phyloP scores from a whole-genome alignment of 2,113 vertebrate genomes.

The Ctenomys sociabilis region DNA sequence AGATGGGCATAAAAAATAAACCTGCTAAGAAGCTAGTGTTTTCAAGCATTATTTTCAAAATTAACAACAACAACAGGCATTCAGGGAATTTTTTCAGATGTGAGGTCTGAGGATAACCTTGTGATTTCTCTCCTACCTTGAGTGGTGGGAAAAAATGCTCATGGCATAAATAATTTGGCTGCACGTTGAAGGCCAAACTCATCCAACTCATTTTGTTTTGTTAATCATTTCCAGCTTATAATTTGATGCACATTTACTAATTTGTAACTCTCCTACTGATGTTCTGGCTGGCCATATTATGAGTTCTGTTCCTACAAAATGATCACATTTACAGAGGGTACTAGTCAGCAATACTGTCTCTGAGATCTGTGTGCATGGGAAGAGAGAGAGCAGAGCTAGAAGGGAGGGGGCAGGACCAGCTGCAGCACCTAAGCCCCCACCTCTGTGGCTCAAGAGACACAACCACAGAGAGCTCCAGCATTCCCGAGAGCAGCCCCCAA shows the following conservation, averaged over 20 bases:
- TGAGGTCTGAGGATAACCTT: background rate
- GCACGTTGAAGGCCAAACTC: background rate
- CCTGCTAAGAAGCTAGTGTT: background rate
- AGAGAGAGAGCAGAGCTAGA: background rate
- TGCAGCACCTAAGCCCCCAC: background rate
- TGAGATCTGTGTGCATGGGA: background rate
- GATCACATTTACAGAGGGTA: background rate
- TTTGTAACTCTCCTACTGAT: background rate
- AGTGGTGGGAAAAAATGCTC: accelerated
- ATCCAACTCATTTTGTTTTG: background rate
- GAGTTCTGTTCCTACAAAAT: background rate
- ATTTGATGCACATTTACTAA: background rate
- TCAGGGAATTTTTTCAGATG: background rate
- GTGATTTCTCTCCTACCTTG: too few species aligned
- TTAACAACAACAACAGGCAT: background rate
- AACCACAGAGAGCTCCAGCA: background rate
- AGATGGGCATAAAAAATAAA: background rate
- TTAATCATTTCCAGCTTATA: background rate
- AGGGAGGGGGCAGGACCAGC: background rate
- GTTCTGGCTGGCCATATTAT: background rate
- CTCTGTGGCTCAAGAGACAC: background rate
- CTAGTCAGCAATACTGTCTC: background rate
- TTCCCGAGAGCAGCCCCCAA: background rate
- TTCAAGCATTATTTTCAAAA: background rate
- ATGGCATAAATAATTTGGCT: background rate